Conservation (phyloP, 2,113 vertebrate genomes). For the Sinocyclocheilus anshuiensis region DNA sequence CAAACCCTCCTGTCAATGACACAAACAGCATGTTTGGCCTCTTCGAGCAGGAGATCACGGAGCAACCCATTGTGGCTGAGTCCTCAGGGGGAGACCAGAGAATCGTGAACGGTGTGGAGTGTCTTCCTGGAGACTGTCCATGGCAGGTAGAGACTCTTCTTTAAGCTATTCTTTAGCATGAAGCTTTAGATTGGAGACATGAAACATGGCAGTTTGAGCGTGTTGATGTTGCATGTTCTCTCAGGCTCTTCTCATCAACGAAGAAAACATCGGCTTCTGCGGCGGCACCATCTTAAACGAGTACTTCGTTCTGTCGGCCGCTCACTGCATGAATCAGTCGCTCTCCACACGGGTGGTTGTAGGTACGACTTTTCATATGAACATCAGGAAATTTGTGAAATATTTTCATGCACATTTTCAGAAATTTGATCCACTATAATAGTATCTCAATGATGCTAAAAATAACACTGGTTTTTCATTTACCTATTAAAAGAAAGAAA, state of each 20-base stretch:
- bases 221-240: not conserved
- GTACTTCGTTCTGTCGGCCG: conserved; percentile 84
- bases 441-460: no score
- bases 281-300: conserved; percentile 89
- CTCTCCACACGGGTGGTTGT: conserved; percentile 78
- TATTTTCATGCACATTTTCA: not conserved
- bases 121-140: conserved; percentile 84
- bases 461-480: no score
- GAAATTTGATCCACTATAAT: not conserved
- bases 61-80: not conserved
- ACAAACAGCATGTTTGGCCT: not conserved
- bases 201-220: not conserved
- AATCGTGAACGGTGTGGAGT: conserved; percentile 81
- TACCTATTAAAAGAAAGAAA: no score
- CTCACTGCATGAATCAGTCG: conserved; percentile 87
- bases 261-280: conserved; percentile 80
- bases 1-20: not conserved
- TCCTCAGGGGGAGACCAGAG: not conserved
- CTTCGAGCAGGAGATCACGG: not conserved
- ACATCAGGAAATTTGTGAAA: not conserved
- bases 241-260: conserved; percentile 85
- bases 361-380: conserved; percentile 70
- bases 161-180: not conserved
- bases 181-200: not conserved
- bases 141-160: conserved; percentile 84